Base-by-base conservation (phyloP, 1,140 invertebrate genomes). In the Diabrotica undecimpunctata region DNA sequence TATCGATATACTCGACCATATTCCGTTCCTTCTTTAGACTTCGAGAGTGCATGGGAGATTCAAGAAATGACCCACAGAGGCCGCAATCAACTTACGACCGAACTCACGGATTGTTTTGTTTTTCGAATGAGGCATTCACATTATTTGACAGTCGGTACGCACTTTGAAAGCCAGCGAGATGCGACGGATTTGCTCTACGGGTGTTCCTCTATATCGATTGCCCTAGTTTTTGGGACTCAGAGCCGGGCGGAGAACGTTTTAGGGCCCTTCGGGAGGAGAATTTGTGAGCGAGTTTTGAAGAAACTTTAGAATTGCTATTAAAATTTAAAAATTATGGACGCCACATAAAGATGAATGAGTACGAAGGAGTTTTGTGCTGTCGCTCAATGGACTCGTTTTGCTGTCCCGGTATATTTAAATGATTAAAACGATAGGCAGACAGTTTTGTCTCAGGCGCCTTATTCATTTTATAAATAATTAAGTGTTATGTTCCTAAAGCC, bases 201-300 rank as follows among this genome's bases (percentile, higher is more conserved):
- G 53, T 38, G 61, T 69, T 73, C 69, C 64, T 69, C 61, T 54
- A 63, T 76, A 76, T 76, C 75, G 75, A 76, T 76, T 76, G 75
- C 65, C 75, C 75, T 70, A 76, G 71, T 75, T 75, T 66, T 64
- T 60, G 66, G 58, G 58, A 54, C 53, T 64, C 68, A 65, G 64
- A 52, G 64, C 55, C 62, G 69, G 68, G 62, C 66, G 11, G 10
- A 54, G n/a, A 46, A 6, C 41, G 41, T 10, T 46, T 46, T n/a
- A 46, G n/a, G 35, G 67, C 25, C 25, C 25, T 25, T 25, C 4
- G 25, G 25, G 25, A 25, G 25, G 25, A 25, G 25, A 25, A 25
- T 25, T 25, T 25, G 25, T 25, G 25, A 25, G 25, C 25, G 25
- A 25, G 25, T 25, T 25, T 25, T 1, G 25, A 25, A 25, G 25